Evolutionary conservation across 2,888 invertebrate species (phyloP), one percentile per base, ranked within the genome.

Genomic region (Ditylenchus weischeri): DNA sequence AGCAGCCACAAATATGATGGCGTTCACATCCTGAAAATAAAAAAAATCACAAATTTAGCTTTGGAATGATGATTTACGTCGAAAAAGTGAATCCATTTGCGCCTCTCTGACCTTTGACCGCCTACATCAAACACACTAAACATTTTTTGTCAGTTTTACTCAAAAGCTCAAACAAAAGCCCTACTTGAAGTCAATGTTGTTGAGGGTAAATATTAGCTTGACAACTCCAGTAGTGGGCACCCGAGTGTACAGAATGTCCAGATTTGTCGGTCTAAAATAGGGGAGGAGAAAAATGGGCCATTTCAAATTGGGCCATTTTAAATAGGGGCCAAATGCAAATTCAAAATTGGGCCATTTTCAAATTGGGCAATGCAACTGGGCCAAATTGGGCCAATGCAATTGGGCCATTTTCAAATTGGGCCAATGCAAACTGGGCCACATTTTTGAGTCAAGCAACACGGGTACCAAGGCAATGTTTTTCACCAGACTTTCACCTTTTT

Each of bases 41-140:
- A 65, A 10, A 54, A 29, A 23, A 54, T 29, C n/a, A 19, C 6
- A 50, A 18, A 18, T 54, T 54, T 54, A 18, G 11, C 69, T 3
- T 57, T 64, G 66, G 80, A 80, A 59, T 71, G 79, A 10, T 18
- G 61, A 62, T 13, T 69, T 70, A 43, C 73, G 62, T 78, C 79
- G 65, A 80, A 80, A 57, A 72, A 74, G 67, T 79, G 78, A 49
- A 79, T 75, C 80, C 80, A 80, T 69, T 78, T 81, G 38, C 76
- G 62, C 36, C 81, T 68, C 60, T 81, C 81, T 10, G 76, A 75
- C 47, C 80, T 65, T 60, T 80, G 80, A 0, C 80, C 80, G 11
- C 80, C 80, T 23, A 77, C 79, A 65, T 80, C 80, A 57, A 70
- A 74, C 8, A 79, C 72, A n/a, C 72, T 69, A 38, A 65, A 70